These are phyloP conservation scores for Mycteria americana DNA, from an alignment of 2,797 vertebrate genomes.

Conservation along the genomic window DNA sequence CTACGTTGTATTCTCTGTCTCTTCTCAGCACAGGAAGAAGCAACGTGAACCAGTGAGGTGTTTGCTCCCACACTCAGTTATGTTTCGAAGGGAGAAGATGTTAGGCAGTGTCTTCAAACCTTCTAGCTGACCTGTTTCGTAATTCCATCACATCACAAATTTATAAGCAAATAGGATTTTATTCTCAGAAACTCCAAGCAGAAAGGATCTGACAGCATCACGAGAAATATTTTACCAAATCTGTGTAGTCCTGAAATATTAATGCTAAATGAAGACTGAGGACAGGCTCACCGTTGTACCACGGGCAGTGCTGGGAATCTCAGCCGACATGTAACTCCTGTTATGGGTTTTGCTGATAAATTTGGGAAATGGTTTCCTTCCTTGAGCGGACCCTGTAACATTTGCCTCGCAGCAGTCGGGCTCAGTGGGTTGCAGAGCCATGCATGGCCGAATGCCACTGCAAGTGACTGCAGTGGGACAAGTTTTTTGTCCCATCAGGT, in stretches of 20 bases:
- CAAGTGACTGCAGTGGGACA: neutral
- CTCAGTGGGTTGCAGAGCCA: neutral
- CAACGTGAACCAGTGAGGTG: rapidly evolving
- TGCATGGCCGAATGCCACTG: neutral
- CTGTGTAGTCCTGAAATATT: neutral
- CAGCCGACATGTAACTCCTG: neutral
- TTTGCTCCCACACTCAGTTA: neutral
- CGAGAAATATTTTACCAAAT: neutral
- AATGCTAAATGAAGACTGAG: neutral
- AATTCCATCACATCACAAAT: conserved; percentile 26
- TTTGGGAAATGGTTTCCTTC: conserved; percentile 11
- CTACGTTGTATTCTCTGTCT: neutral
- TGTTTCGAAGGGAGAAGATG: neutral
- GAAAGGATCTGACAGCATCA: neutral
- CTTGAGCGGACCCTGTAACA: neutral
- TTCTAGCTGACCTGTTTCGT: conserved; percentile 4
- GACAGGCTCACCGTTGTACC: neutral
- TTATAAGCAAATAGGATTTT: conserved; percentile 6
- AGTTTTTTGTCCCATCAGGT: neutral
- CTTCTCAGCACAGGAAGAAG: neutral
- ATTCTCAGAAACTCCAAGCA: neutral
- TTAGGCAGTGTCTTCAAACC: neutral
- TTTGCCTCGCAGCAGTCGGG: neutral
- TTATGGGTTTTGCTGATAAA: neutral
- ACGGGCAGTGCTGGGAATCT: neutral